phyloP scores from a whole-genome alignment of 2,888 invertebrate species.

The Morpho achilles region DNA sequence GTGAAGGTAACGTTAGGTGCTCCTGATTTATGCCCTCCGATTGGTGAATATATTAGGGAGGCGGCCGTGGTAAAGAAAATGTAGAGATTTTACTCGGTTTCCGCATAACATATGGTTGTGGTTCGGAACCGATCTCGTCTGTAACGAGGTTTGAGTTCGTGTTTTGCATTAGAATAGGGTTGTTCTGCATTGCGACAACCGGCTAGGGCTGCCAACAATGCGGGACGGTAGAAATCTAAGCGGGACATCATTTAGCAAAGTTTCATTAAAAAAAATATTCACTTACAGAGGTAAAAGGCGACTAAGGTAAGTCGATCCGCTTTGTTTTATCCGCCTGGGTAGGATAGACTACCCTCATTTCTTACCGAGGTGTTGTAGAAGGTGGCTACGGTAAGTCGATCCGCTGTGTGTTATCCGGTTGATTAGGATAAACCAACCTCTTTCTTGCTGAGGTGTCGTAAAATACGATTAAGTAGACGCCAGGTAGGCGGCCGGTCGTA shows the following conservation, averaged over 20 bases:
- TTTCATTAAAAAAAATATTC: too few species aligned
- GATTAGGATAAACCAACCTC: too few species aligned
- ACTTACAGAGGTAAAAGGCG: too few species aligned
- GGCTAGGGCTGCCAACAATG: slow-evolving; percentile 2
- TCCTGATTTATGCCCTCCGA: slow-evolving; percentile 31
- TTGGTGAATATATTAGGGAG: slow-evolving; percentile 33
- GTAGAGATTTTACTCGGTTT: slow-evolving; percentile 26
- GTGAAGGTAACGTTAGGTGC: slow-evolving; percentile 13
- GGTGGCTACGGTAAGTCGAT: too few species aligned
- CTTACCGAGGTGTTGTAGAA: too few species aligned
- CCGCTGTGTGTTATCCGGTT: too few species aligned
- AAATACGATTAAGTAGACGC: too few species aligned
- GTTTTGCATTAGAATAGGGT: slow-evolving; percentile 34
- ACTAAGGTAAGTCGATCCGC: too few species aligned
- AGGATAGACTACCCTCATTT: too few species aligned
- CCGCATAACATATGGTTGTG: slow-evolving; percentile 30
- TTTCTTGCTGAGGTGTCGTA: too few species aligned
- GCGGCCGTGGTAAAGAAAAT: slow-evolving; percentile 28
- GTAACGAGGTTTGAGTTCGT: slow-evolving; percentile 32
- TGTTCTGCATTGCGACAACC: slow-evolving; percentile 27
- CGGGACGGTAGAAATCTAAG: neutral
- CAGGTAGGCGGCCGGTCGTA: too few species aligned
- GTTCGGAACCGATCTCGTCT: slow-evolving; percentile 30
- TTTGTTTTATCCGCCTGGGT: too few species aligned
- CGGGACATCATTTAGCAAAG: neutral